These are phyloP conservation scores for Scaptomyza montana DNA, from an alignment of 1,140 invertebrate species.

Conservation along the genomic window DNA sequence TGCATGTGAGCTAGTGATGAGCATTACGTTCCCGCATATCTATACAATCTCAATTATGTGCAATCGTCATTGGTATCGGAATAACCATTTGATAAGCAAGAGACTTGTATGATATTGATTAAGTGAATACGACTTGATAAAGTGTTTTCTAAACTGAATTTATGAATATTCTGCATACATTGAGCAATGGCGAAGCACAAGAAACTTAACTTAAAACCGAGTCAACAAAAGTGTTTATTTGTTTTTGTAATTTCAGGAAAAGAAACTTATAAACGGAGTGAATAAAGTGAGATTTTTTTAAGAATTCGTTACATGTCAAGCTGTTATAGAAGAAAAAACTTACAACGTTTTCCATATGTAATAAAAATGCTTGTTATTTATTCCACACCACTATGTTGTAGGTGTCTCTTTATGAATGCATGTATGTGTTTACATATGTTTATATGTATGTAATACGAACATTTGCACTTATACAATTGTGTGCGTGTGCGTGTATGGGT, in stretches of 20 bases:
- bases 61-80: slow-evolving; percentile 3
- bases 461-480: background rate
- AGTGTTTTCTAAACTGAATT: background rate
- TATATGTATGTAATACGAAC: background rate
- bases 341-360: no score
- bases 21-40: background rate
- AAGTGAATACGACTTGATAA: background rate
- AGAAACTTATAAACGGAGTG: no score
- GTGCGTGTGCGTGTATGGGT: slow-evolving; percentile 1
- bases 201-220: no score
- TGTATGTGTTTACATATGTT: background rate
- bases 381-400: slow-evolving; percentile 2
- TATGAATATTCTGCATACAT: background rate
- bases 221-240: no score
- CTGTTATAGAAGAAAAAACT: no score
- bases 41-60: background rate
- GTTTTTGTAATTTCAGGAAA: no score
- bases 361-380: background rate
- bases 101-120: background rate
- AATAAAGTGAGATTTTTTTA: no score
- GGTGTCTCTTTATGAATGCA: background rate
- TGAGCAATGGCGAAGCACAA: no score
- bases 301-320: no score
- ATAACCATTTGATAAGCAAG: slow-evolving; percentile 21
- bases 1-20: slow-evolving; percentile 8